These are phyloP conservation scores for Hylomyscus alleni DNA, from an alignment of 2,797 vertebrate genomes.

Conservation along the genomic window DNA sequence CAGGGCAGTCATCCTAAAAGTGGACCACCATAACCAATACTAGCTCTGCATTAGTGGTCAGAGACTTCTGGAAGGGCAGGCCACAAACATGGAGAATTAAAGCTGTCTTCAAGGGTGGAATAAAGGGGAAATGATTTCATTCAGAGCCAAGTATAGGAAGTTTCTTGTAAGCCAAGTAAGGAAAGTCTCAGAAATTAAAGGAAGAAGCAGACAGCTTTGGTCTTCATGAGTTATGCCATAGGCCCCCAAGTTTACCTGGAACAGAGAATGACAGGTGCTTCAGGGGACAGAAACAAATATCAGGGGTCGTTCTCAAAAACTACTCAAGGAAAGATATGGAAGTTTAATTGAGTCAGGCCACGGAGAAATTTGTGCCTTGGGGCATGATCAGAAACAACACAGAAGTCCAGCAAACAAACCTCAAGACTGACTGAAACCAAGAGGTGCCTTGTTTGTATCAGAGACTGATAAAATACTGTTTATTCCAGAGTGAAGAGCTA, in stretches of 20 bases:
- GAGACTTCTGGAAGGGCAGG: background rate
- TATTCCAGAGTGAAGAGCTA: background rate
- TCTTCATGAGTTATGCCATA: background rate
- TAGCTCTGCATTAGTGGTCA: background rate
- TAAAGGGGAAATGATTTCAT: background rate
- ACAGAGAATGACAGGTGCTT: background rate
- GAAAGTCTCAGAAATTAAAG: background rate
- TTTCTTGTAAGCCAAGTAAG: too few relatives aligned
- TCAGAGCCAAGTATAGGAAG: background rate
- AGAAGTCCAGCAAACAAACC: background rate
- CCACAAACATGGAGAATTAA: background rate
- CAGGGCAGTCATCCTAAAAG: background rate
- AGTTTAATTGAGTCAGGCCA: background rate
- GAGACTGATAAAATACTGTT: background rate
- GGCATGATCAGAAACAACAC: background rate
- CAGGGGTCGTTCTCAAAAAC: background rate
- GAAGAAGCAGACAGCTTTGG: background rate
- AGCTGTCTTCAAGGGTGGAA: background rate
- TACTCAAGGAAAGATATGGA: background rate
- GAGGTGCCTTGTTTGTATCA: background rate
- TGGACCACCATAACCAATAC: background rate
- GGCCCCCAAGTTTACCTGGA: background rate
- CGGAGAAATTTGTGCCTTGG: background rate
- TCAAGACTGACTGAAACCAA: background rate
- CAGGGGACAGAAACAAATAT: background rate